Evolutionary conservation across 2,888 invertebrate species (phyloP).

Genomic region (Leptothorax acervorum): DNA sequence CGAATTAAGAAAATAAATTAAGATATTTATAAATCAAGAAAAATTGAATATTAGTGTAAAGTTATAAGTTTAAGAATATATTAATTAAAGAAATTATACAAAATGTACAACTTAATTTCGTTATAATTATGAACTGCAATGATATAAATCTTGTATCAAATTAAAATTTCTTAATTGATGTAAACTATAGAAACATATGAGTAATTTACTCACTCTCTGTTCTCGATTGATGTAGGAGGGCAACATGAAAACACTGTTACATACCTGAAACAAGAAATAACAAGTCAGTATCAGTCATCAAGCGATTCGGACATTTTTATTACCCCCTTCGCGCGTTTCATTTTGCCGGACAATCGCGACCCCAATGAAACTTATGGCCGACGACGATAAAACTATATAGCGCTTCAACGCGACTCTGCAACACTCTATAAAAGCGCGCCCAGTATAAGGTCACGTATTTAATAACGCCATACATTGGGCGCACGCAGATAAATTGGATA

Average conservation of each 20-base stretch:
- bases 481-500: slow-evolving; percentile 69
- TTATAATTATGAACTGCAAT: neutral
- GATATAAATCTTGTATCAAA: neutral
- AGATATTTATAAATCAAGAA: neutral
- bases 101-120: neutral
- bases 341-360: slow-evolving; percentile 38
- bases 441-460: slow-evolving; percentile 73
- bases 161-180: neutral
- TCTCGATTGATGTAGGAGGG: neutral
- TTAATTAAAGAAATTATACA: neutral
- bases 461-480: slow-evolving; percentile 69
- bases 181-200: neutral
- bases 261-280: slow-evolving; percentile 69
- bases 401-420: slow-evolving; percentile 53
- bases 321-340: slow-evolving; percentile 16
- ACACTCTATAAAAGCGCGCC: slow-evolving; percentile 45
- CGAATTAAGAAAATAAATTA: neutral
- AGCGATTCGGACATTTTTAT: slow-evolving; percentile 34
- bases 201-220: slow-evolving; percentile 30
- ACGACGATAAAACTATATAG: slow-evolving; percentile 44
- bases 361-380: slow-evolving; percentile 53
- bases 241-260: slow-evolving; percentile 43
- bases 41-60: neutral
- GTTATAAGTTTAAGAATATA: neutral
- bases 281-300: slow-evolving; percentile 54